Percentiles rank a stretch among this genome's conserved stretches.
Evolutionary conservation across 2,888 invertebrate genomes (phyloP).

Genomic region (Drosophila hamatofila): DNA sequence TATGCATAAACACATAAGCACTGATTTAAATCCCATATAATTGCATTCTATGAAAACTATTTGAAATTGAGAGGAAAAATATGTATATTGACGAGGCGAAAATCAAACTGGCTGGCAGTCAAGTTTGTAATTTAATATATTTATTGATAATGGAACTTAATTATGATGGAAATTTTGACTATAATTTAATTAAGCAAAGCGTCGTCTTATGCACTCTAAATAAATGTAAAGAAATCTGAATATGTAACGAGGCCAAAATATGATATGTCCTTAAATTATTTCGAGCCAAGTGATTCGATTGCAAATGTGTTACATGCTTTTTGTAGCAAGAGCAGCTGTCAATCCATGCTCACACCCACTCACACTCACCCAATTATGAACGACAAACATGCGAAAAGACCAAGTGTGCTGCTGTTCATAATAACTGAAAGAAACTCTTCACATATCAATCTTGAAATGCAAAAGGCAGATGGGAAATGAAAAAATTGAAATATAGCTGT

Average conservation of each 20-base stretch:
- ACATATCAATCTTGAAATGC: constrained; percentile 47
- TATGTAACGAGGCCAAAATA: constrained; percentile 1
- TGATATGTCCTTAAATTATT: constrained; percentile 10
- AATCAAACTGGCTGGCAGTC: constrained; percentile 28
- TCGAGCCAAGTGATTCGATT: constrained; percentile 32
- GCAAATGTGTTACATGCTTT: constrained; percentile 19
- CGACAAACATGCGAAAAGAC: neutral
- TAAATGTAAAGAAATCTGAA: neutral
- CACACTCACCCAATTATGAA: neutral
- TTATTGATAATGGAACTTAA: constrained; percentile 1
- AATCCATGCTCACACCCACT: constrained; percentile 1
- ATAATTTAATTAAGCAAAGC: constrained; percentile 12
- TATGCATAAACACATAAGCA: neutral
- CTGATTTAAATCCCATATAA: constrained; percentile 62
- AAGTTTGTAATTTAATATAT: constrained; percentile 29
- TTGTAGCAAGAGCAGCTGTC: constrained; percentile 17
- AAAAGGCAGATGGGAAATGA: constrained; percentile 18
- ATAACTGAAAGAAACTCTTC: constrained; percentile 38
- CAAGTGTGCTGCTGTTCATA: constrained; percentile 23
- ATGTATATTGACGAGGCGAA: constrained; percentile 17
- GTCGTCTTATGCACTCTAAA: constrained; percentile 1
- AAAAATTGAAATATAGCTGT: constrained; percentile 44
- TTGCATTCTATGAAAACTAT: constrained; percentile 42
- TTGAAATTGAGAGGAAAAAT: constrained; percentile 13
- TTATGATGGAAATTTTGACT: neutral